Percentiles rank a stretch among this genome's conserved stretches.
phyloP scores from a whole-genome alignment of 2,888 invertebrate species.

The Rotaria magnacalcarata region DNA sequence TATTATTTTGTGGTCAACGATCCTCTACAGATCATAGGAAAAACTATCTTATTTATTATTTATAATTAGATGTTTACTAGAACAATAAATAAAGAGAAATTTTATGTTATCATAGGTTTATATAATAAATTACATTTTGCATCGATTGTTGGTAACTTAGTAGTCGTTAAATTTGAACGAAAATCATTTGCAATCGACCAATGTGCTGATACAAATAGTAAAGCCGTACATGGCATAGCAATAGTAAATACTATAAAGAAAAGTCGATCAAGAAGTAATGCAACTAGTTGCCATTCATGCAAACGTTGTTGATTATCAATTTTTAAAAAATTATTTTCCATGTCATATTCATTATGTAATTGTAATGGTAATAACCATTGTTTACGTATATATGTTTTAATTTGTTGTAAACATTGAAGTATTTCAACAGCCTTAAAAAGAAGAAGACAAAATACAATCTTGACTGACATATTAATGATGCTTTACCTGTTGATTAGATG shows the following conservation, averaged over 20 bases:
- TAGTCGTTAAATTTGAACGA: background rate
- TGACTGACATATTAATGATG: too few relatives aligned
- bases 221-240: conserved; percentile 7
- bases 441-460: background rate
- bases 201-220: conserved; percentile 3
- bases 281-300: conserved; percentile 34
- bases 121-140: background rate
- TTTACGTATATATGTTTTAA: background rate
- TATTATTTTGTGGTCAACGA: too few relatives aligned
- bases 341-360: background rate
- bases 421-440: background rate
- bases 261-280: conserved; percentile 17
- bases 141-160: background rate
- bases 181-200: background rate
- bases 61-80: background rate
- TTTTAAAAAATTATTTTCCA: background rate
- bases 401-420: background rate
- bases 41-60: background rate
- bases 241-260: background rate
- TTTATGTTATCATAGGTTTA: background rate
- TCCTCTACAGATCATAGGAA: conserved; percentile 46
- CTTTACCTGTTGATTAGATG: background rate
- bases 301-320: conserved; percentile 5
- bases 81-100: background rate
- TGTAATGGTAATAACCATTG: background rate